Base-by-base conservation (phyloP, 2,113 vertebrate species). In the Prionailurus viverrinus region DNA sequence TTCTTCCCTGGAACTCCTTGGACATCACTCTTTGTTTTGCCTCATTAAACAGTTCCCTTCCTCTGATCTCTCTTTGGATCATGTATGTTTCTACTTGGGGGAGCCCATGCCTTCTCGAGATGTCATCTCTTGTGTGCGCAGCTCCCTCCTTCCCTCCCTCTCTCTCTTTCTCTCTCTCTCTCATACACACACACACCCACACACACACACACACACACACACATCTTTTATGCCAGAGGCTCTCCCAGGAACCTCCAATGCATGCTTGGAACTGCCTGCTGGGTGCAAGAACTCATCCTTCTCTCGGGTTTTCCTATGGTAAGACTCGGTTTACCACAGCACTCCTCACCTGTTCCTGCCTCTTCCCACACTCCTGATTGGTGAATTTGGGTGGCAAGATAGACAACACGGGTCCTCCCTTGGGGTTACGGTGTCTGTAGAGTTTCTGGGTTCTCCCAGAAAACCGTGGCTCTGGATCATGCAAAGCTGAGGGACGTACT, bases 191-290 rank as follows among this genome's bases (percentile, higher is more conserved):
- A 4, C 14, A 13, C 73, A 8, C 73, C 29, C 71, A 74, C 71
- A 74, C 23, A 45, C 12, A 7, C 71, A 13, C 36, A 41, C 68
- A 21, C 9, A 1, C 68, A 66, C 39, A 71, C 63, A 4, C 0
- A 4, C 4, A 8, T 15, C 51, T 78, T 13, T 25, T 19, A 3
- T 6, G 6, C 21, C 1, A 0, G 21, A 3, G 27, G 21, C n/a
- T 85, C 21, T 41, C 41, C 6, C 2, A 0, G 21, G 36, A 79
- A 33, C 36, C 18, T 41, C 14, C 19, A 10, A 36, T 11, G 5
- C 31, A 3, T 1, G 10, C 61, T n/a, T 29, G 14, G 8, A 91
- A 83, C 5, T 45, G 2, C 16, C 66, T 51, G 2, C 53, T 55
- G 63, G 89, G 16, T 5, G 6, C 1, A 48, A 48, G 91, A 36